These are phyloP conservation scores for Enteromius trimaculatus DNA, from an alignment of 2,797 vertebrate species.

Conservation along the genomic window DNA sequence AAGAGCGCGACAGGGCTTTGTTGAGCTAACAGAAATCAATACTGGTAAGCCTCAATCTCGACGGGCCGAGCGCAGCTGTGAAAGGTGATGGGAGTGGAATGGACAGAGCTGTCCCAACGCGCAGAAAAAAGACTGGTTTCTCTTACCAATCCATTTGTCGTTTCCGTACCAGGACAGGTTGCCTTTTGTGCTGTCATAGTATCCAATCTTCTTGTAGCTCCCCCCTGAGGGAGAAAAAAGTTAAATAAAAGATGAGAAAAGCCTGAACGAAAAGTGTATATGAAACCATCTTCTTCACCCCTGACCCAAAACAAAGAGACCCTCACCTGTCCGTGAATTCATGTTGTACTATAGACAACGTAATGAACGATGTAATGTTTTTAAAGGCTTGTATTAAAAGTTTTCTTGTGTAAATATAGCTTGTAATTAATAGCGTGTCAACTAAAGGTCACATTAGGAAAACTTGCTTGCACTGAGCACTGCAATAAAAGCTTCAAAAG, in stretches of 20 bases:
- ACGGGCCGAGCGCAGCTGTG: slow-evolving; percentile 16
- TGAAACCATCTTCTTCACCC: background rate
- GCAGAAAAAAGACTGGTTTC: slow-evolving; percentile 36
- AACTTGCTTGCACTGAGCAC: background rate
- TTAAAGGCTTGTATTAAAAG: slow-evolving; percentile 3
- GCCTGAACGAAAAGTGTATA: background rate
- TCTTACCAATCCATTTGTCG: slow-evolving; percentile 93
- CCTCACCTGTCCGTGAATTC: background rate
- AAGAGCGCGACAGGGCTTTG: slow-evolving; percentile 43
- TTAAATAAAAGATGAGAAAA: slow-evolving; percentile 17
- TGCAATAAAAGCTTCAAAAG: slow-evolving; percentile 28
- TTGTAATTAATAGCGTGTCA: slow-evolving; percentile 21
- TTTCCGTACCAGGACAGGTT: slow-evolving; percentile 93
- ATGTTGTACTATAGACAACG: background rate
- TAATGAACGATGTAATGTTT: background rate
- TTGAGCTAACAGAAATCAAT: slow-evolving; percentile 53
- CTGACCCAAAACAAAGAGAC: background rate
- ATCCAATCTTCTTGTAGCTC: slow-evolving; percentile 95
- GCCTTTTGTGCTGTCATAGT: slow-evolving; percentile 96
- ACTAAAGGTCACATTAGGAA: slow-evolving; percentile 26
- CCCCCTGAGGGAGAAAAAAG: slow-evolving; percentile 76
- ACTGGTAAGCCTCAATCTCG: slow-evolving; percentile 52
- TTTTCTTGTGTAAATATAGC: slow-evolving; percentile 10
- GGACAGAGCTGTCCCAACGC: slow-evolving; percentile 46
- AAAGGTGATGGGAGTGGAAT: slow-evolving; percentile 42